Conservation (phyloP, 2,888 invertebrate genomes). For the Rhagonycha fulva region DNA sequence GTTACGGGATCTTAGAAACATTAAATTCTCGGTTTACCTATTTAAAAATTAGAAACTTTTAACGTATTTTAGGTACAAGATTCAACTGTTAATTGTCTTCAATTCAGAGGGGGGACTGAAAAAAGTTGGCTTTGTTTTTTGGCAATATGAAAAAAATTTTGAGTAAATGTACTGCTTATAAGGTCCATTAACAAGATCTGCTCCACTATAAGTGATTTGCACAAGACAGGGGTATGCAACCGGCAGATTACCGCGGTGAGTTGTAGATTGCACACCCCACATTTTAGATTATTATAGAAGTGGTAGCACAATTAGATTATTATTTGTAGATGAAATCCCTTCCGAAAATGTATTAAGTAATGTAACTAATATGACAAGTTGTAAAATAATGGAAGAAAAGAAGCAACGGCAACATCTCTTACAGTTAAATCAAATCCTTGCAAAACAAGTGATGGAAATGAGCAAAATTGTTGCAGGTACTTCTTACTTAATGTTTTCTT, state of each 20-base stretch:
- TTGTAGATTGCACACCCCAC: neutral
- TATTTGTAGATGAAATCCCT: constrained; percentile 40
- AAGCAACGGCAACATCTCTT: constrained; percentile 86
- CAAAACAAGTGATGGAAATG: constrained; percentile 92
- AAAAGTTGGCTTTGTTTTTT: no score
- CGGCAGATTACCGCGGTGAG: neutral
- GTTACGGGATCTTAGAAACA: neutral
- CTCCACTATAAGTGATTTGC: neutral
- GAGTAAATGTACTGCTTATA: neutral
- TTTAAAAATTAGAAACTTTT: no score
- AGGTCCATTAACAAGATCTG: neutral
- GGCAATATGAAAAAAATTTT: no score
- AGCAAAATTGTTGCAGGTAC: constrained; percentile 93
- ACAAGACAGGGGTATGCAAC: neutral
- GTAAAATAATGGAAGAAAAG: constrained; percentile 73
- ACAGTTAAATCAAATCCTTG: constrained; percentile 89
- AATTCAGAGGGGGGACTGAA: no score
- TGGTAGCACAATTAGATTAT: neutral
- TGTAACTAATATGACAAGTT: constrained; percentile 51
- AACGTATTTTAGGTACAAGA: no score
- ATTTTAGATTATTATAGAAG: neutral
- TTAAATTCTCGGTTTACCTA: neutral
- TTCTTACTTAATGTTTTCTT: constrained; percentile 29
- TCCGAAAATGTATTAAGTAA: constrained; percentile 41
- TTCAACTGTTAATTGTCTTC: no score